These are phyloP conservation scores for Zygogramma bicolorata DNA, from an alignment of 2,888 invertebrate genomes.

Conservation along the genomic window DNA sequence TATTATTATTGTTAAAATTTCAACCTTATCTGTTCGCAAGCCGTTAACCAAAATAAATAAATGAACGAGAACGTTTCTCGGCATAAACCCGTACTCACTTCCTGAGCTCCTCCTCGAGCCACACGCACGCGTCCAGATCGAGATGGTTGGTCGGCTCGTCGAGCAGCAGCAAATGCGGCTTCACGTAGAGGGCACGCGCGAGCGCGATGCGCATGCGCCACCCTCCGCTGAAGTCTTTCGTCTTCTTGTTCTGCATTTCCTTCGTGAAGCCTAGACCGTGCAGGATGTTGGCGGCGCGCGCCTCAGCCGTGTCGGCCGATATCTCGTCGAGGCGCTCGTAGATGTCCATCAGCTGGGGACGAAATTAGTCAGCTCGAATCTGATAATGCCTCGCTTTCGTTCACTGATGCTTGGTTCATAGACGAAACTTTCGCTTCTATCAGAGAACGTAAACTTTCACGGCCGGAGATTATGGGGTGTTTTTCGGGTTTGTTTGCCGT, in stretches of 20 bases:
- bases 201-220: constrained; percentile 99
- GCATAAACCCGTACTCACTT: no score
- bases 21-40: no score
- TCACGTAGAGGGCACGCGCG: constrained; percentile 96
- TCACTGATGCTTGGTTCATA: no score
- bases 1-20: no score
- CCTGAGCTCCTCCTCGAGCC: constrained; percentile 98
- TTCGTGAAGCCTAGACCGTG: constrained; percentile 95
- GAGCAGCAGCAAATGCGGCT: constrained; percentile 94
- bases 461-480: no score
- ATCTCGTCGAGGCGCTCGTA: constrained; percentile 98
- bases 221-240: constrained; percentile 91
- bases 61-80: no score
- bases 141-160: constrained; percentile 98
- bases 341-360: constrained; percentile 95
- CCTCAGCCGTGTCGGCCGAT: constrained; percentile 94
- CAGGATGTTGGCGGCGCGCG: constrained; percentile 93
- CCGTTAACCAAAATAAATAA: no score
- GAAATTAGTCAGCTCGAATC: no score
- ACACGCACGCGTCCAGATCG: constrained; percentile 98
- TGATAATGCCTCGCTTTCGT: no score
- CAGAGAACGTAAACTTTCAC: no score
- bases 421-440: no score
- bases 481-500: no score
- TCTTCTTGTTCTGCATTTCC: constrained; percentile 87